phyloP scores from a whole-genome alignment of 2,113 vertebrate genomes.

The Podocnemis expansa region DNA sequence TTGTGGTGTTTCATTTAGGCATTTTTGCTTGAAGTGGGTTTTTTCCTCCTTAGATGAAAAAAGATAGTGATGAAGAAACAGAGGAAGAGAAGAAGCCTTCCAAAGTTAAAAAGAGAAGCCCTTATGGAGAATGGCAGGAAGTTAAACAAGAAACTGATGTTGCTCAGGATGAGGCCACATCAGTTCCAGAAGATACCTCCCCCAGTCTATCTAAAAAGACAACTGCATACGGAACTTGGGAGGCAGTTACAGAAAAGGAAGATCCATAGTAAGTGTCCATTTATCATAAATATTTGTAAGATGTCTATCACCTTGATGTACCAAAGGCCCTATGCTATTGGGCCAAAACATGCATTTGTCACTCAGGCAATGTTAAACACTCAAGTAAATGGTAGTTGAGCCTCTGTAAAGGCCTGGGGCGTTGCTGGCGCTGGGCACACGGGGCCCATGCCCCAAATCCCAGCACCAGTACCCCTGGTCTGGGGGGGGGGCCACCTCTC shows the following conservation, averaged over 20 bases:
- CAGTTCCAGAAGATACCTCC: conserved; percentile 62
- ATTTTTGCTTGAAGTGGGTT: conserved; percentile 67
- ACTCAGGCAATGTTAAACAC: neutral
- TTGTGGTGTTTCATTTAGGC: conserved; percentile 67
- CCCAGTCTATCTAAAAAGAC: conserved; percentile 57
- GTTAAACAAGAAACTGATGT: conserved; percentile 74
- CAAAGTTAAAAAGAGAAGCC: conserved; percentile 75
- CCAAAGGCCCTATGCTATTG: neutral
- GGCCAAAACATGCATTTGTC: neutral
- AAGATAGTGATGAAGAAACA: conserved; percentile 54
- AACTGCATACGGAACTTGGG: conserved; percentile 89
- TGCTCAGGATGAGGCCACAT: conserved; percentile 39
- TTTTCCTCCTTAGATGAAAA: conserved; percentile 76
- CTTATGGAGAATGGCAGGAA: conserved; percentile 90
- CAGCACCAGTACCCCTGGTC: too few relatives aligned
- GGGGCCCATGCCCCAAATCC: too few relatives aligned
- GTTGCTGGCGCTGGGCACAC: too few relatives aligned
- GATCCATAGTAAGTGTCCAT: conserved; percentile 83
- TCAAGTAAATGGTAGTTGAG: neutral
- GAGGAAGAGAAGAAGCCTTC: conserved; percentile 66
- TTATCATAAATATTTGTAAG: neutral
- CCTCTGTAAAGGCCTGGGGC: too few relatives aligned
- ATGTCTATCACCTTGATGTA: neutral
- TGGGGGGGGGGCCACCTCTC: too few relatives aligned
- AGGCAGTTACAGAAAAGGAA: conserved; percentile 79